Percentiles rank a stretch among this genome's conserved stretches.
phyloP scores from a whole-genome alignment of 2,113 vertebrate species.

The Acrocephalus arundinaceus region DNA sequence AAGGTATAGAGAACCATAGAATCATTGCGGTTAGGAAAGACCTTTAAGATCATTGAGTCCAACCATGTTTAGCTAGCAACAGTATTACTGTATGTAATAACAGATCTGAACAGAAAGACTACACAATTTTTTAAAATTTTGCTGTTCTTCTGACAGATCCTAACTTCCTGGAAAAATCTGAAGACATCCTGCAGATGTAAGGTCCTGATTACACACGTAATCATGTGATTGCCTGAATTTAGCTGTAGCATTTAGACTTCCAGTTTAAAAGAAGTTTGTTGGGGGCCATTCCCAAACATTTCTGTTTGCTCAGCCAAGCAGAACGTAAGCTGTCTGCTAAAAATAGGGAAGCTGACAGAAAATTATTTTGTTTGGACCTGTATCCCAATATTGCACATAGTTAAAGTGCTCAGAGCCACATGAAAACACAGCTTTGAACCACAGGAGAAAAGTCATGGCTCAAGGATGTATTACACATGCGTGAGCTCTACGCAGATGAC shows the following conservation, averaged over 20 bases:
- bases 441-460: conserved; percentile 46
- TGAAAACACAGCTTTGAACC: not conserved
- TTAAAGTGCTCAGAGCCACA: not conserved
- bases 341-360: not conserved
- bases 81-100: not conserved
- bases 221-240: not conserved
- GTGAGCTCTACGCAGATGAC: not conserved
- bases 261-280: not conserved
- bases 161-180: not conserved
- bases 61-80: not conserved
- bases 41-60: not conserved
- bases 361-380: conserved; percentile 7
- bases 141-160: not conserved
- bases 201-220: not conserved
- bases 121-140: not conserved
- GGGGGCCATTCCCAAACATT: not conserved
- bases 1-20: not conserved
- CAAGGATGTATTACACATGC: conserved; percentile 32
- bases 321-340: not conserved
- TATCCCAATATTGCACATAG: not conserved
- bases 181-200: not conserved
- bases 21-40: not conserved
- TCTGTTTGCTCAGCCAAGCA: not conserved
- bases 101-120: not conserved
- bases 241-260: not conserved